Evolutionary conservation across 2,888 invertebrate species (phyloP).

Genomic region (Scotopteryx bipunctaria): DNA sequence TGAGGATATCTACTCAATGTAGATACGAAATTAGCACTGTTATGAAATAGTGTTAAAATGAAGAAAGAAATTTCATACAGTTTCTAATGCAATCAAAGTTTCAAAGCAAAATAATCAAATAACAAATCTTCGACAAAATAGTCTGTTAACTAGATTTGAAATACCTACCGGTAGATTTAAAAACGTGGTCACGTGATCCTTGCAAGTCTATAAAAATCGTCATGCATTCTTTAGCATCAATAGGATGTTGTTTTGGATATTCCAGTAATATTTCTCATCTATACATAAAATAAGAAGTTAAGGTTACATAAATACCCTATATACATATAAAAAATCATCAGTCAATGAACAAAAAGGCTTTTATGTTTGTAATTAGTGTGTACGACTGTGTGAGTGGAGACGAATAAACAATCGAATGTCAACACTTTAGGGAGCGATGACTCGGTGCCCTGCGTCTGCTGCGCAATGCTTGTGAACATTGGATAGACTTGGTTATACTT

Average conservation of each 20-base stretch:
- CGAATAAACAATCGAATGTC: slow-evolving; percentile 75
- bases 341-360: slow-evolving; percentile 42
- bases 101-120: too few species aligned
- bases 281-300: too few species aligned
- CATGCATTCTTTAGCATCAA: too few species aligned
- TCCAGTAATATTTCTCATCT: too few species aligned
- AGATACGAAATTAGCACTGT: slow-evolving; percentile 10
- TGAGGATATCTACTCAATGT: slow-evolving; percentile 29
- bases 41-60: slow-evolving; percentile 9
- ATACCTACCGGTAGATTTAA: too few species aligned
- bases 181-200: too few species aligned
- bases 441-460: slow-evolving; percentile 50
- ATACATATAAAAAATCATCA: slow-evolving; percentile 23
- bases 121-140: too few species aligned
- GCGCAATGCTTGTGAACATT: slow-evolving; percentile 46
- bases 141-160: too few species aligned
- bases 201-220: too few species aligned
- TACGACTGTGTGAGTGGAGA: slow-evolving; percentile 70
- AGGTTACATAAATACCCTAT: too few species aligned
- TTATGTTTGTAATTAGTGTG: slow-evolving; percentile 65
- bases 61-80: not conserved
- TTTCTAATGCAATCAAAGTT: too few species aligned
- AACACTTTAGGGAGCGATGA: slow-evolving; percentile 80
- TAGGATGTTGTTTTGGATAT: too few species aligned
- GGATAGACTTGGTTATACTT: slow-evolving; percentile 29